Conservation (phyloP, 2,113 vertebrate species). For the Entomyzon cyanotis region DNA sequence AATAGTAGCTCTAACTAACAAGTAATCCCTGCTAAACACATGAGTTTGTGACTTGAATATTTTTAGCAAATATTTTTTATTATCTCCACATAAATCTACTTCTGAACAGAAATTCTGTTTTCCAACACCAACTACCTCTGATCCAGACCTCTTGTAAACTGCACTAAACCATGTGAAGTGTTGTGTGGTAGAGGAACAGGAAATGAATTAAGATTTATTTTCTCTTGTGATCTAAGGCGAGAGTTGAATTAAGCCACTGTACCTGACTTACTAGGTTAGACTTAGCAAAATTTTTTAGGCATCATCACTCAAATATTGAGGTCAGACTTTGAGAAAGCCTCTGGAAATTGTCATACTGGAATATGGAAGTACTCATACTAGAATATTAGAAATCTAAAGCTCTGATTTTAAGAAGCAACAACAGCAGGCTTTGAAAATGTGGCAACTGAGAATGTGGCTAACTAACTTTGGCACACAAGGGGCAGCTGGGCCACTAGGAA, state of each 20-base stretch:
- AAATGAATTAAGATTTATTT: neutral
- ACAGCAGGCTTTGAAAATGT: neutral
- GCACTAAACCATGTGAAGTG: neutral
- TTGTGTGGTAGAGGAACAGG: neutral
- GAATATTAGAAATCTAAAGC: neutral
- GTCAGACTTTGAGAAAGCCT: neutral
- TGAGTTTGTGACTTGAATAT: neutral
- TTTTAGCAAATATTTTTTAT: neutral
- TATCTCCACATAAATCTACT: neutral
- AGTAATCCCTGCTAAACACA: neutral
- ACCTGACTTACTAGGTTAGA: neutral
- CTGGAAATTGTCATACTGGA: neutral
- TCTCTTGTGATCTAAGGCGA: neutral
- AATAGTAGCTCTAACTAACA: neutral
- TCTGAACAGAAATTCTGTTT: neutral
- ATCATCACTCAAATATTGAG: neutral
- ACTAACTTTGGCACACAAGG: neutral
- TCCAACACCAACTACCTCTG: neutral
- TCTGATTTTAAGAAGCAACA: neutral
- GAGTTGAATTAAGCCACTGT: neutral
- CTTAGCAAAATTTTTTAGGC: neutral
- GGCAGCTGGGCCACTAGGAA: neutral
- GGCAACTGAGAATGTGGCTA: neutral
- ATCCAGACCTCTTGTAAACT: neutral
- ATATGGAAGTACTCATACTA: neutral